Conservation (phyloP, 2,797 vertebrate genomes). For the Telmatherina bonti region DNA sequence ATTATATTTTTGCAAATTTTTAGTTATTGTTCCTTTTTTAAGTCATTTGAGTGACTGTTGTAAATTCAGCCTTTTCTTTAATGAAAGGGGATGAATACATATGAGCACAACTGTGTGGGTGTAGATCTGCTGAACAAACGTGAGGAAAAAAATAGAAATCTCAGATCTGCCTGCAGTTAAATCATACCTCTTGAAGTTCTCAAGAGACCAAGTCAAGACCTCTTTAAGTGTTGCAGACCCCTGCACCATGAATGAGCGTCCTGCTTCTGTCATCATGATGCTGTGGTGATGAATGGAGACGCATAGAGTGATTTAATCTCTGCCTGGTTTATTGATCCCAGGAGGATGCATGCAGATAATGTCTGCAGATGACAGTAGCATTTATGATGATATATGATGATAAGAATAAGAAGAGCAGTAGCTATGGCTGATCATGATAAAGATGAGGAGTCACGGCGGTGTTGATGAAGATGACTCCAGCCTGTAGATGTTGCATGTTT, state of each 20-base stretch:
- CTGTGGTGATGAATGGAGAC: slow-evolving; percentile 35
- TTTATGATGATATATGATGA: slow-evolving; percentile 40
- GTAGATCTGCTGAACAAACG: neutral
- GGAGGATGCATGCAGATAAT: slow-evolving; percentile 15
- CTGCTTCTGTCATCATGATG: slow-evolving; percentile 19
- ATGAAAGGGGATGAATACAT: too few relatives aligned
- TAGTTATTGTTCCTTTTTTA: too few relatives aligned
- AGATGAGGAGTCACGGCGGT: slow-evolving; percentile 2
- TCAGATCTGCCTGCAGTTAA: neutral
- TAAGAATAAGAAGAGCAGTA: slow-evolving; percentile 8
- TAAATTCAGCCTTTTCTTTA: too few relatives aligned
- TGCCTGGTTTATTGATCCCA: slow-evolving; percentile 47
- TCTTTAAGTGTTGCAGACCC: neutral
- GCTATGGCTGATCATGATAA: neutral
- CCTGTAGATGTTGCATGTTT: neutral
- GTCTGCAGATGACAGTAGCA: slow-evolving; percentile 19
- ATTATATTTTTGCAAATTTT: too few relatives aligned
- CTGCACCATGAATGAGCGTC: slow-evolving; percentile 37
- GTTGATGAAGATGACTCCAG: slow-evolving; percentile 7
- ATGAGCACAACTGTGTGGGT: too few relatives aligned
- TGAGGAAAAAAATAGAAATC: neutral
- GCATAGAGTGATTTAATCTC: slow-evolving; percentile 21
- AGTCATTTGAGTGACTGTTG: too few relatives aligned
- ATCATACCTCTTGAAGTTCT: slow-evolving; percentile 16
- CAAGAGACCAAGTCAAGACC: slow-evolving; percentile 12